phyloP scores from a whole-genome alignment of 2,113 vertebrate genomes.

The Willisornis vidua region DNA sequence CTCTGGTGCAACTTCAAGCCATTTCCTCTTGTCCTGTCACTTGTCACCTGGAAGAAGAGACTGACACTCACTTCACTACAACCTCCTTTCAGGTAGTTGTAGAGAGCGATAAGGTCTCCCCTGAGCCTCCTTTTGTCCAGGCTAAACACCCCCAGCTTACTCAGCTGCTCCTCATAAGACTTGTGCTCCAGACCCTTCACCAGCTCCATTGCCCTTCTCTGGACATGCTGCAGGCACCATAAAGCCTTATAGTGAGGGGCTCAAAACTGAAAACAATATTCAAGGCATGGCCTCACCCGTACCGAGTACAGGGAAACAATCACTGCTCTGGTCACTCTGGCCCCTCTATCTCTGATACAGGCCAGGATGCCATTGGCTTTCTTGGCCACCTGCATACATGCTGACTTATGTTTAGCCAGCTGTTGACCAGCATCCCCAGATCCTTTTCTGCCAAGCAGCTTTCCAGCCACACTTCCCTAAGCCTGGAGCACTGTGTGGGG shows the following conservation, averaged over 20 bases:
- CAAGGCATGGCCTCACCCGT: not conserved
- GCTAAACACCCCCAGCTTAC: not conserved
- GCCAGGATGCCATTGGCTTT: not conserved
- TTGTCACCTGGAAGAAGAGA: not conserved
- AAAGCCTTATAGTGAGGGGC: not conserved
- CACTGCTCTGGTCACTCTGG: not conserved
- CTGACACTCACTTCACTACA: not conserved
- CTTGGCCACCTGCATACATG: not conserved
- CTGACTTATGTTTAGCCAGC: not conserved
- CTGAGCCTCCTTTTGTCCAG: not conserved
- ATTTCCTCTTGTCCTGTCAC: not conserved
- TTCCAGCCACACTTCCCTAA: not conserved
- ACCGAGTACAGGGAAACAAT: not conserved
- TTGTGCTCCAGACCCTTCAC: not conserved
- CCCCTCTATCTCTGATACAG: not conserved
- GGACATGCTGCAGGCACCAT: not conserved
- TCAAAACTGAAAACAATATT: not conserved
- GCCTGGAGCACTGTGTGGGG: not conserved
- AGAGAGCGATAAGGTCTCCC: too few relatives aligned
- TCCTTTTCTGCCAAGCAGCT: not conserved
- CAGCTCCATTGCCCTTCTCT: not conserved
- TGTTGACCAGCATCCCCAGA: rapidly evolving
- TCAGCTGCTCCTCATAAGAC: not conserved
- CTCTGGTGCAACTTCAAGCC: not conserved
- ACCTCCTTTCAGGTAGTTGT: not conserved